A percentile compares a stretch with the other conserved stretches of the same genome.
These are phyloP conservation scores for Heliconius erato DNA, from an alignment of 2,888 invertebrate species.

Conservation along the genomic window DNA sequence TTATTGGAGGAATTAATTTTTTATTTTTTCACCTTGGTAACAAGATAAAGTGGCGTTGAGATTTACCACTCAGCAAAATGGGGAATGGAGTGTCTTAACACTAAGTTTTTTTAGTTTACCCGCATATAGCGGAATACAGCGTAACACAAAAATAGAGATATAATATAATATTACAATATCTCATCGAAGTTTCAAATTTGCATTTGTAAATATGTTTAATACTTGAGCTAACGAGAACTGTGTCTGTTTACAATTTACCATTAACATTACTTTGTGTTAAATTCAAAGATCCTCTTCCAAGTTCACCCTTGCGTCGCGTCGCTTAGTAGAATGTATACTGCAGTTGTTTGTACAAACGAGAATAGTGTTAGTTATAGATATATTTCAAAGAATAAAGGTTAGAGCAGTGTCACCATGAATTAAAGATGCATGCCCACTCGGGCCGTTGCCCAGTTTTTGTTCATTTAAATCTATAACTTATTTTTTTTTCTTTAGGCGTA, in stretches of 20 bases:
- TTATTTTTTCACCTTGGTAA: too few species aligned
- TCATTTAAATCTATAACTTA: neutral
- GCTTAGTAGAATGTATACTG: neutral
- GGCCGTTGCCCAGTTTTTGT: neutral
- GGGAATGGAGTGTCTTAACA: too few species aligned
- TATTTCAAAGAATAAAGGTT: conserved; percentile 27
- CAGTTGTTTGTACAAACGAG: neutral
- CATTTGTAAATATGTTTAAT: too few species aligned
- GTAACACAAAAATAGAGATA: too few species aligned
- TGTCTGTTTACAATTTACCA: neutral
- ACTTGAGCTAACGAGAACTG: too few species aligned
- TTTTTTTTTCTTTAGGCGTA: neutral
- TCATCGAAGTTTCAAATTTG: neutral
- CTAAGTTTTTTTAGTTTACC: too few species aligned
- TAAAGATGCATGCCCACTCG: conserved; percentile 14
- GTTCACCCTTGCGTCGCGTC: neutral
- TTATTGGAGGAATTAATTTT: too few species aligned
- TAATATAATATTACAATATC: neutral
- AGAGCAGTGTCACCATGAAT: conserved; percentile 8
- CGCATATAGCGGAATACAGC: too few species aligned
- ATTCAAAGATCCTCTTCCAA: neutral
- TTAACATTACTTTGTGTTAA: neutral
- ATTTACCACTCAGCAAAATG: too few species aligned
- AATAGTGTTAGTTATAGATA: neutral
- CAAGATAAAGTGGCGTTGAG: too few species aligned